These are phyloP conservation scores for Coenonympha glycerion DNA, from an alignment of 2,888 invertebrate species.

Conservation along the genomic window DNA sequence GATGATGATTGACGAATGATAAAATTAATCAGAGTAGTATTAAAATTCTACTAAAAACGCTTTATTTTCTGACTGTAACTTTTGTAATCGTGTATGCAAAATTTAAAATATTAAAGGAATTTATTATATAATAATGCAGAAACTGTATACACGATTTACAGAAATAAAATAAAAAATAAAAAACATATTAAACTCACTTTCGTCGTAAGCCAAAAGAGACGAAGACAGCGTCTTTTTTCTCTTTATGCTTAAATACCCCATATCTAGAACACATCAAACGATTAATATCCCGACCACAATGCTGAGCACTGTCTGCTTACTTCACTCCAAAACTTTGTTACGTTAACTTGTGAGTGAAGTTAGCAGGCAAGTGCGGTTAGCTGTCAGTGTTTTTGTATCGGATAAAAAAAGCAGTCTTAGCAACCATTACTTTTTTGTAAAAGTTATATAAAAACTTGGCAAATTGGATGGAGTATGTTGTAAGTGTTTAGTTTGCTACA, in stretches of 20 bases:
- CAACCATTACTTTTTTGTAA: background rate
- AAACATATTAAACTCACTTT: slow-evolving; percentile 53
- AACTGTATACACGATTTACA: slow-evolving; percentile 18
- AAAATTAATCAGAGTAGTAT: too few species aligned
- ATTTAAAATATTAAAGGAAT: background rate
- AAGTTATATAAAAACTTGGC: slow-evolving; percentile 1
- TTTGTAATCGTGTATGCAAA: slow-evolving; percentile 7
- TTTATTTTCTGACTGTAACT: background rate
- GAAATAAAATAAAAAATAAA: background rate
- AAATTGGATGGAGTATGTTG: background rate
- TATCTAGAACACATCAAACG: slow-evolving; percentile 28
- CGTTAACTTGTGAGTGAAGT: too few species aligned
- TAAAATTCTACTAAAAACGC: too few species aligned
- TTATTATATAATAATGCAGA: background rate
- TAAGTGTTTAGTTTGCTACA: background rate
- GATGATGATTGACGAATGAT: too few species aligned
- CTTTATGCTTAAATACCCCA: slow-evolving; percentile 38
- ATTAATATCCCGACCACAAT: too few species aligned
- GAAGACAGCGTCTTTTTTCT: slow-evolving; percentile 45
- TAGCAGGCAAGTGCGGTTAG: too few species aligned
- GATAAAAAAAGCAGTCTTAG: too few species aligned
- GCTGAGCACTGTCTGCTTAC: too few species aligned
- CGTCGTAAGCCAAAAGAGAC: slow-evolving; percentile 43
- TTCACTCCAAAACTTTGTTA: too few species aligned
- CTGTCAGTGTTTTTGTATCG: too few species aligned